Evolutionary conservation across 1,140 invertebrate genomes (phyloP), one percentile per base, ranked within the genome.

Genomic region (Drosophila azteca): DNA sequence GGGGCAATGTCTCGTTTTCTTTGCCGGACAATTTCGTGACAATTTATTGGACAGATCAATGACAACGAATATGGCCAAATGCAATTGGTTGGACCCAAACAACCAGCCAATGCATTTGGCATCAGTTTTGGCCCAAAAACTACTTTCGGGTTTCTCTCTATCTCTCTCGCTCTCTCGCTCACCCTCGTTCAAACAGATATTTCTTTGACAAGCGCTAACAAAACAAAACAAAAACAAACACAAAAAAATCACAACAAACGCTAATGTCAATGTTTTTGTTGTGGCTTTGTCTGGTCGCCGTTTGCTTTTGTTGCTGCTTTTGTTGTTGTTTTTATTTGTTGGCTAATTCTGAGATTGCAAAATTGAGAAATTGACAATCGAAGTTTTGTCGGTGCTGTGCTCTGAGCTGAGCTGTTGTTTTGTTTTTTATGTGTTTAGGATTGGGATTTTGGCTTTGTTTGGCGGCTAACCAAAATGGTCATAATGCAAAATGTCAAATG

Each of bases 31-130:
- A 70, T 61, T 67, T 85, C 80, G 81, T 85, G 80, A 85, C 80
- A 84, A 84, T 84, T 84, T 84, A 84, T 84, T 84, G 72, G 66
- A 84, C 76, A 71, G 65, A 88, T 88, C 83, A 78, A 71, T 75
- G 82, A 82, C 78, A 76, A 79, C 74, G 60, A 63, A 87, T 82
- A 88, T 75, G 74, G 82, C 57, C 70, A 75, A 39, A 75, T 83
- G 76, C 80, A 83, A 77, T 81, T 77, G 78, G 35, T 13, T 13
- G 35, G 35, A 45, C 72, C 59, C 17, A n/a, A n/a, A n/a, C 17
- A 20, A 20, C 17, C 17, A 20, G 70, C 35, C 76, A 76, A 76
- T 69, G 64, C 72, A 84, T 72, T 62, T 71, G 57, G 62, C 74
- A 75, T 79, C 63, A 64, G 22, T 29, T 55, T 61, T 53, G 35